A percentile compares a stretch with the other conserved stretches of the same genome.
phyloP scores from a whole-genome alignment of 2,113 vertebrate genomes.

The Platanista minor region DNA sequence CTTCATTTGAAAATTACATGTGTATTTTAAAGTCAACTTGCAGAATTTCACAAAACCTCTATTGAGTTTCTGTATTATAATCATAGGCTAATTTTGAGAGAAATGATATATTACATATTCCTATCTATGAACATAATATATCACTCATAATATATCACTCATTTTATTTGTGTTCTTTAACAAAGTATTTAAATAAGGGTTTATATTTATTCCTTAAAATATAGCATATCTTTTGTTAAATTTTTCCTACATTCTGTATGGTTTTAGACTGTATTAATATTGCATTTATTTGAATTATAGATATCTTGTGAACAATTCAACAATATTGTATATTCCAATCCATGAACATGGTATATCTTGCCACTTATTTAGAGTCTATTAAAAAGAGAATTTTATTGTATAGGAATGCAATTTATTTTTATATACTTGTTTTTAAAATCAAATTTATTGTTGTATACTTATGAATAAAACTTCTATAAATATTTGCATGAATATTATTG shows the following conservation, averaged over 20 bases:
- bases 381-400: neutral
- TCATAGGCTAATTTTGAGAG: neutral
- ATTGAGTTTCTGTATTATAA: neutral
- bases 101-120: neutral
- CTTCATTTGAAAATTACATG: neutral
- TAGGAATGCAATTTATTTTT: neutral
- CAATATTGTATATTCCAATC: neutral
- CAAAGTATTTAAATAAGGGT: neutral
- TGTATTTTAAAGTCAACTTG: neutral
- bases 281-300: neutral
- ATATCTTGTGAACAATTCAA: neutral
- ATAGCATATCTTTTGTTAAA: neutral
- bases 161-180: neutral
- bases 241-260: neutral
- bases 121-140: neutral
- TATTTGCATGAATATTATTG: neutral
- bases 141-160: neutral
- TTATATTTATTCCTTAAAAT: neutral
- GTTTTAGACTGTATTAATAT: neutral
- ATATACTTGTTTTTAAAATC: neutral
- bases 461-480: neutral
- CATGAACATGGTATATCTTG: neutral
- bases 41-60: neutral
- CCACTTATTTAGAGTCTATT: neutral
- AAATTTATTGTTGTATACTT: neutral